Conservation (phyloP, 2,113 vertebrate genomes). For the Cranoglanis bouderius region DNA sequence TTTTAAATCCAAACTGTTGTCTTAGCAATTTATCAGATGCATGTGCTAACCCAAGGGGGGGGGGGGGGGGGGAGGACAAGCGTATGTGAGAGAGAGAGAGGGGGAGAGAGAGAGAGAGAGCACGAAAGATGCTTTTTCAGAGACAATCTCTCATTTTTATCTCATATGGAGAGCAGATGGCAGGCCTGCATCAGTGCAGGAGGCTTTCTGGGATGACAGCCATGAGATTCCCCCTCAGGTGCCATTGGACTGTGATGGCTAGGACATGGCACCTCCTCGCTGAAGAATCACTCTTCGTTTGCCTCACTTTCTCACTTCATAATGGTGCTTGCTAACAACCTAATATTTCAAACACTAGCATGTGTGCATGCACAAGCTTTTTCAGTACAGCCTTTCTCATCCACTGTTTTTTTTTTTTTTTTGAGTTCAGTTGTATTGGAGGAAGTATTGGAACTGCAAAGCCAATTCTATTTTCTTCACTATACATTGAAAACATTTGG, state of each 20-base stretch:
- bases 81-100: background rate
- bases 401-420: background rate
- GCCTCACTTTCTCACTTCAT: constrained; percentile 59
- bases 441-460: too few relatives aligned
- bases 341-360: constrained; percentile 51
- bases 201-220: constrained; percentile 79
- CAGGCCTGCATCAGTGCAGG: constrained; percentile 73
- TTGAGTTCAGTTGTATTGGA: background rate
- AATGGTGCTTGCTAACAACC: constrained; percentile 62
- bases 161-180: constrained; percentile 81
- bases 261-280: constrained; percentile 70
- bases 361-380: constrained; percentile 25
- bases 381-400: constrained; percentile 1
- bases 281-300: constrained; percentile 64
- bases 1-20: constrained; percentile 45
- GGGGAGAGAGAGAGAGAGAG: constrained; percentile 22
- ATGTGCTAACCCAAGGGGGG: constrained; percentile 21
- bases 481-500: too few relatives aligned
- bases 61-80: background rate
- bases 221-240: constrained; percentile 80
- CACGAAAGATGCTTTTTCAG: constrained; percentile 67
- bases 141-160: constrained; percentile 71
- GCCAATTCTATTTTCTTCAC: too few relatives aligned
- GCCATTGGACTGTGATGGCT: constrained; percentile 75
- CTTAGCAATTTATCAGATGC: constrained; percentile 38